Percentiles rank a stretch among this genome's conserved stretches.
These are phyloP conservation scores for Cuculus canorus DNA, from an alignment of 2,797 vertebrate species.

Conservation along the genomic window DNA sequence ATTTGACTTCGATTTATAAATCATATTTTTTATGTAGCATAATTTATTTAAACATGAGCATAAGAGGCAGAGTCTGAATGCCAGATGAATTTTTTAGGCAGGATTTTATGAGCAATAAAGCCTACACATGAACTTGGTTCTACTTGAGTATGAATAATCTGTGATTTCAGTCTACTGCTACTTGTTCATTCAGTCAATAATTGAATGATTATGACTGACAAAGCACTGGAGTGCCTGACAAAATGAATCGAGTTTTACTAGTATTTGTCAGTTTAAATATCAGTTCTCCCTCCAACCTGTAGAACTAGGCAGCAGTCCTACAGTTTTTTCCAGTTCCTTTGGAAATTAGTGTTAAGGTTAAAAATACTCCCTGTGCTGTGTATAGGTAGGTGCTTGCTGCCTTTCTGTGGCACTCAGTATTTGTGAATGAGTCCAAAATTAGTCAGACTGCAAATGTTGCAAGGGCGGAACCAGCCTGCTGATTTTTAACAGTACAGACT, in stretches of 20 bases:
- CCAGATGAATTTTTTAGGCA: not conserved
- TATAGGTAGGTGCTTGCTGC: not conserved
- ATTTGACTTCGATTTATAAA: not conserved
- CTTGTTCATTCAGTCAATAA: not conserved
- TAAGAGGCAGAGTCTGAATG: not conserved
- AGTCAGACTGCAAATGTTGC: not conserved
- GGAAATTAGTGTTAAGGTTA: not conserved
- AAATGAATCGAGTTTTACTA: not conserved
- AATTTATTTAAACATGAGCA: not conserved
- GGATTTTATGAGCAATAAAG: not conserved
- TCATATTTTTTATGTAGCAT: not conserved
- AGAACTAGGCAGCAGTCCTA: not conserved
- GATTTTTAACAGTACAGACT: not conserved
- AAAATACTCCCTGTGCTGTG: not conserved
- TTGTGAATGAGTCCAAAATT: not conserved
- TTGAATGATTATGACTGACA: not conserved
- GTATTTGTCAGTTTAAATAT: not conserved
- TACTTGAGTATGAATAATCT: not conserved
- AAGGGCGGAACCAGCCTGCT: not conserved
- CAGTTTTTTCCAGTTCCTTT: not conserved
- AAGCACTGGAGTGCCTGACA: not conserved
- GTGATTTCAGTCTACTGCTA: not conserved
- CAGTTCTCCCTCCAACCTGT: not conserved
- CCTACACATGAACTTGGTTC: not conserved
- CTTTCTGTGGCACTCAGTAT: not conserved